Percentiles rank a stretch among this genome's conserved stretches.
phyloP scores from a whole-genome alignment of 2,797 vertebrate genomes.

The Silurus aristotelis region DNA sequence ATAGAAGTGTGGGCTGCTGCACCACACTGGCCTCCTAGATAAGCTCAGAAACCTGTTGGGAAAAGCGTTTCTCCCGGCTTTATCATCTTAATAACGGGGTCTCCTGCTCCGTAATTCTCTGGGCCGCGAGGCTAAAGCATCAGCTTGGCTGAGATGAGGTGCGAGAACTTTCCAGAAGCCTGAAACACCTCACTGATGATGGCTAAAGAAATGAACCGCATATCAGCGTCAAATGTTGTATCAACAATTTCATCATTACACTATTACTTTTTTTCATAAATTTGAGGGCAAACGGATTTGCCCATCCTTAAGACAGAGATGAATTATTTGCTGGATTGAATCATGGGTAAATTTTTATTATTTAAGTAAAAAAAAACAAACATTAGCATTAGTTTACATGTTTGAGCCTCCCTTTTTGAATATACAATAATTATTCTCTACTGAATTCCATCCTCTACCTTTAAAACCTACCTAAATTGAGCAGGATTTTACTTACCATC shows the following conservation, averaged over 20 bases:
- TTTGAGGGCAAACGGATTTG: background rate
- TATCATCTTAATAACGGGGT: conserved; percentile 69
- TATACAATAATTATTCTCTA: background rate
- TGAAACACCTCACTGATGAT: conserved; percentile 29
- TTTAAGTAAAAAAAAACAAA: background rate
- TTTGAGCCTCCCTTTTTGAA: background rate
- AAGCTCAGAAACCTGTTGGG: conserved; percentile 66
- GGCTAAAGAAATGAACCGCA: background rate
- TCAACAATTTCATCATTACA: background rate
- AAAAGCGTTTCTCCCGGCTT: conserved; percentile 59
- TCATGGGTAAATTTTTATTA: background rate
- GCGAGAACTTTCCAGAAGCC: conserved; percentile 54
- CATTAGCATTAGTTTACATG: background rate
- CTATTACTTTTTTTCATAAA: too few relatives aligned
- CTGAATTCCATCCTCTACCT: background rate
- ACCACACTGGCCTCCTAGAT: conserved; percentile 62
- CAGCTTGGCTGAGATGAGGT: conserved; percentile 53
- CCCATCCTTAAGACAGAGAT: background rate
- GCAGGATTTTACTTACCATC: background rate
- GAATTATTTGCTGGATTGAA: background rate
- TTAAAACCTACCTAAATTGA: background rate
- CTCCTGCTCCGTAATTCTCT: conserved; percentile 63
- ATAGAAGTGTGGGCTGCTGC: conserved; percentile 52
- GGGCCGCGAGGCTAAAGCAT: conserved; percentile 64
- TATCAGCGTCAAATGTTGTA: background rate